Evolutionary conservation across 2,113 vertebrate genomes (phyloP).

Genomic region (Pitta sordida): DNA sequence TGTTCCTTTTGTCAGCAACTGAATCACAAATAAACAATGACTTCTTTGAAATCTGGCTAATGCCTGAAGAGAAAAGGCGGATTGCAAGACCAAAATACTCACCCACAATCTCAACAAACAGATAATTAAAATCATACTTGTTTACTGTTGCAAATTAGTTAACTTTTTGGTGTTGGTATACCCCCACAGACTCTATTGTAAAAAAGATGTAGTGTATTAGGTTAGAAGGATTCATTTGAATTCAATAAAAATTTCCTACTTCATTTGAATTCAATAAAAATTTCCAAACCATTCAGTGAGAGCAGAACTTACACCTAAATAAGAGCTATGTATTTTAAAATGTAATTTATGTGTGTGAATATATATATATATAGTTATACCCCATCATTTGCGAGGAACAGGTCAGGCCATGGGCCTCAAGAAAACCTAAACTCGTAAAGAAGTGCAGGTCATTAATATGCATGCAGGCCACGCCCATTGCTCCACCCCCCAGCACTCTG

Average conservation of each 20-base stretch:
- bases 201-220: too few species aligned
- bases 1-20: background rate
- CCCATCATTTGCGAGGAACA: too few species aligned
- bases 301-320: background rate
- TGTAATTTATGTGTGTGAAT: background rate
- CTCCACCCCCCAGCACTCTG: too few species aligned
- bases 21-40: slow-evolving; percentile 40
- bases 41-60: slow-evolving; percentile 29
- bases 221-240: too few species aligned
- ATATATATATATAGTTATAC: background rate
- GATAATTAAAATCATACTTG: slow-evolving; percentile 48
- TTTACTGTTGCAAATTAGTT: slow-evolving; percentile 6
- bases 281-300: background rate
- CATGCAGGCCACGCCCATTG: too few species aligned
- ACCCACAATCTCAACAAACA: slow-evolving; percentile 21
- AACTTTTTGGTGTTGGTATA: background rate
- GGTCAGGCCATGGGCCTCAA: too few species aligned
- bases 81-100: slow-evolving; percentile 21
- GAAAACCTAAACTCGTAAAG: too few species aligned
- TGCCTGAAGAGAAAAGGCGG: background rate
- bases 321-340: background rate
- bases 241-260: too few species aligned
- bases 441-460: too few species aligned
- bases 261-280: background rate
- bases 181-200: background rate